These are phyloP conservation scores for Antedon mediterranea DNA, from an alignment of 53 echinoderm and acorn worm genomes.

Conservation along the genomic window DNA sequence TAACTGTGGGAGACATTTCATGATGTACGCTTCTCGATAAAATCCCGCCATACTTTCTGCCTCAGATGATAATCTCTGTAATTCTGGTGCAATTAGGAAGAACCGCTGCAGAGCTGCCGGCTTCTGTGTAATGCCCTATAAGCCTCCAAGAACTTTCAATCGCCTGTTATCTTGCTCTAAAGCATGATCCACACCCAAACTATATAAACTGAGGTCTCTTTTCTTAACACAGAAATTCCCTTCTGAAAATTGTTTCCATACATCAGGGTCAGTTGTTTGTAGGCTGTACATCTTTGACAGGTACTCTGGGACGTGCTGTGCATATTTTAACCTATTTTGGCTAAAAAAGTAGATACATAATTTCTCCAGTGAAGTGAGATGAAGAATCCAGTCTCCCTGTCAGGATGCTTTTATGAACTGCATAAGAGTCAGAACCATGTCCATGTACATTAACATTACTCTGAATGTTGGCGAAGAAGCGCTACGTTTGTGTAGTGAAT, in stretches of 20 bases:
- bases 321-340: slow-evolving; percentile 10
- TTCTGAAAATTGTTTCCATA: slow-evolving; percentile 4
- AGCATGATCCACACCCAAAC: slow-evolving; percentile 17
- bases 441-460: too few relatives aligned
- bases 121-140: too few relatives aligned
- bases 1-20: too few relatives aligned
- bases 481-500: too few relatives aligned
- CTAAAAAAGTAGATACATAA: slow-evolving; percentile 20
- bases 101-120: too few relatives aligned
- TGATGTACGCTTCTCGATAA: too few relatives aligned
- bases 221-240: slow-evolving; percentile 11
- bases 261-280: slow-evolving; percentile 2
- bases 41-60: slow-evolving; percentile 13
- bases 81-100: background rate
- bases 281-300: slow-evolving; percentile 9
- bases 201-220: slow-evolving; percentile 11
- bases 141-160: too few relatives aligned
- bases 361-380: too few relatives aligned
- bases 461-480: too few relatives aligned
- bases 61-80: slow-evolving; percentile 10
- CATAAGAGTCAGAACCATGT: slow-evolving; percentile 12
- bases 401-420: slow-evolving; percentile 13
- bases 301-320: slow-evolving; percentile 17
- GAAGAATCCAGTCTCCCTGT: slow-evolving; percentile 8
- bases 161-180: slow-evolving; percentile 10